Percentiles rank a stretch among this genome's conserved stretches.
Conservation (phyloP, 2,113 vertebrate species). For the Myotis yumanensis region DNA sequence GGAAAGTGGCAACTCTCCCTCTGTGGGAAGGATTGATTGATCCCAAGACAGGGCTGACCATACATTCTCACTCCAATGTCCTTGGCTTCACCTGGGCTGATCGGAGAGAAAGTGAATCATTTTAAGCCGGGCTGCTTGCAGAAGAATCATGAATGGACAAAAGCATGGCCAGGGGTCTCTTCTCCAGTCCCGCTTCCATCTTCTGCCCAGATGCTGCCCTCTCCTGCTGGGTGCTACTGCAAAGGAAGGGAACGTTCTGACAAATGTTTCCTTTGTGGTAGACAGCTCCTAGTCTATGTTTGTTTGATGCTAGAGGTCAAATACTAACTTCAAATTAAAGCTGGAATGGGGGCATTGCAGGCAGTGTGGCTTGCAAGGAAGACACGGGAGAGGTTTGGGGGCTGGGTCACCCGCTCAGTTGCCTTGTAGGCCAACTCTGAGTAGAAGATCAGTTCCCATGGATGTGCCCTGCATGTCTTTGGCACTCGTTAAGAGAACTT, state of each 20-base stretch:
- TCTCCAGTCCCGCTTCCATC: neutral
- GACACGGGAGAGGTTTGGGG: neutral
- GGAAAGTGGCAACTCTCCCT: neutral
- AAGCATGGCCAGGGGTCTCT: neutral
- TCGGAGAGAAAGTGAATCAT: neutral
- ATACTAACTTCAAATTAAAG: neutral
- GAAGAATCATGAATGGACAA: neutral
- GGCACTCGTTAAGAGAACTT: constrained; percentile 69
- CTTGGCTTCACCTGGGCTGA: neutral
- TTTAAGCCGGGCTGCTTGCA: neutral
- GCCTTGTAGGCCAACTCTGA: neutral
- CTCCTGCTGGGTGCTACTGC: neutral
- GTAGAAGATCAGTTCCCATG: constrained; percentile 66
- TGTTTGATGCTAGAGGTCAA: neutral
- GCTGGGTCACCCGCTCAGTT: neutral
- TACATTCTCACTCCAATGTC: neutral
- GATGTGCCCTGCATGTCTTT: constrained; percentile 52
- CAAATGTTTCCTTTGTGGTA: neutral
- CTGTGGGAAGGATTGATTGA: neutral
- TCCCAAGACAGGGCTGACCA: neutral
- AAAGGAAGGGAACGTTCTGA: neutral
- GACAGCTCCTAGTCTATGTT: neutral
- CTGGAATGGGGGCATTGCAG: neutral
- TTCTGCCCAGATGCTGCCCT: neutral
- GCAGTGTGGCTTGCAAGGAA: neutral